phyloP scores from a whole-genome alignment of 2,797 vertebrate species.

The Anomalospiza imberbis region DNA sequence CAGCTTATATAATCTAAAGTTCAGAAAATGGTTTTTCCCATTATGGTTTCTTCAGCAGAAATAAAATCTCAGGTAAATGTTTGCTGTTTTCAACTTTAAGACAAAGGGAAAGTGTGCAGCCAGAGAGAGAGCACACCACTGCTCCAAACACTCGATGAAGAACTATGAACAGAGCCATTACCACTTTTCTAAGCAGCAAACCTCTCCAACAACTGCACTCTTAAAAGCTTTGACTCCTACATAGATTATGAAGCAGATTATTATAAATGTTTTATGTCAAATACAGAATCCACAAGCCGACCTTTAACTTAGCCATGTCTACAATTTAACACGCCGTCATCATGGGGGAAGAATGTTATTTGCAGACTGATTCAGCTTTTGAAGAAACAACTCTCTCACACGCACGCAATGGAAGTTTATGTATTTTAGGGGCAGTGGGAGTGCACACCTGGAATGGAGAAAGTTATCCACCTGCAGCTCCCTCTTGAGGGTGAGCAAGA shows the following conservation, averaged over 20 bases:
- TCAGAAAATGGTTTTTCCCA: not conserved
- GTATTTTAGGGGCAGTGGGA: not conserved
- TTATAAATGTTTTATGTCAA: not conserved
- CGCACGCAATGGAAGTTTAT: not conserved
- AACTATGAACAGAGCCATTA: accelerated
- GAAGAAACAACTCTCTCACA: not conserved
- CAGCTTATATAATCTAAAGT: not conserved
- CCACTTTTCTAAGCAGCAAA: not conserved
- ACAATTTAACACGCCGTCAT: accelerated
- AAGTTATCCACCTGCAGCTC: not conserved
- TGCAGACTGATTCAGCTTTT: constrained; percentile 15
- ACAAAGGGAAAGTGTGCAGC: not conserved
- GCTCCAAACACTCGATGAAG: not conserved
- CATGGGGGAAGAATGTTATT: not conserved
- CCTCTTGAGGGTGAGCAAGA: not conserved
- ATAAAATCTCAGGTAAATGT: not conserved
- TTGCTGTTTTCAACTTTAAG: not conserved
- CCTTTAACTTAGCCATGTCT: not conserved
- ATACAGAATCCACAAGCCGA: not conserved
- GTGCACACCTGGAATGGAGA: not conserved
- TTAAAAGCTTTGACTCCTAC: not conserved
- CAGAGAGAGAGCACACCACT: not conserved
- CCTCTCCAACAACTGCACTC: not conserved
- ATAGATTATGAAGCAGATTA: not conserved
- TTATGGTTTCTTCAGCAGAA: not conserved